A percentile compares a stretch with the other conserved stretches of the same genome.
Conservation (phyloP, 2,888 invertebrate genomes). For the Achlya flavicornis region DNA sequence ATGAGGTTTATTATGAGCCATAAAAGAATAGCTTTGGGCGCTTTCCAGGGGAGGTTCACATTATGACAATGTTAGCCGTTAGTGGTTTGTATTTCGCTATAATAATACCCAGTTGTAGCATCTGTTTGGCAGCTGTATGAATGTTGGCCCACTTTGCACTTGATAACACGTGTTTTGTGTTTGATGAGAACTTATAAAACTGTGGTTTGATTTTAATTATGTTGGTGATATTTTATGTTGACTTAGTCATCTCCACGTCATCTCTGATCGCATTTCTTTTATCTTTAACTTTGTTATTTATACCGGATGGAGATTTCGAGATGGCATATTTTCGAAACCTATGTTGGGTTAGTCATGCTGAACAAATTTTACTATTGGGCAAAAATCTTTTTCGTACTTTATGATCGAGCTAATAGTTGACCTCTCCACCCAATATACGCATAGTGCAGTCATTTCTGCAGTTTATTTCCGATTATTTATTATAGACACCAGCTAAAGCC, state of each 20-base stretch:
- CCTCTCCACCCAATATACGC: too few species aligned
- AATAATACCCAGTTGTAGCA: constrained; percentile 41
- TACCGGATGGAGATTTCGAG: too few species aligned
- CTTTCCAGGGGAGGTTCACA: constrained; percentile 35
- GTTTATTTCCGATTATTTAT: not conserved
- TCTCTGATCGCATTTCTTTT: not conserved
- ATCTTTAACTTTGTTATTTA: too few species aligned
- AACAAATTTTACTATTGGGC: too few species aligned
- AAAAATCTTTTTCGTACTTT: too few species aligned
- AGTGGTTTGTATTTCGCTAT: constrained; percentile 52
- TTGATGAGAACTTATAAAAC: constrained; percentile 24
- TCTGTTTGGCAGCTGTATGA: constrained; percentile 62
- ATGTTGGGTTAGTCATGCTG: too few species aligned
- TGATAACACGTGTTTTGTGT: constrained; percentile 52
- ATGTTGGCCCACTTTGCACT: constrained; percentile 50
- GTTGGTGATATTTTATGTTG: not conserved
- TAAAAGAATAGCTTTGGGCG: constrained; percentile 22
- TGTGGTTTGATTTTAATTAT: constrained; percentile 28
- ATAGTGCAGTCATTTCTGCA: not conserved
- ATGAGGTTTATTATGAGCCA: constrained; percentile 3
- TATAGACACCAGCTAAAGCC: not conserved
- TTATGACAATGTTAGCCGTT: constrained; percentile 35
- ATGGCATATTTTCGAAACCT: too few species aligned
- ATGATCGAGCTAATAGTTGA: too few species aligned
- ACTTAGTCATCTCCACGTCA: not conserved